Base-by-base conservation (phyloP, 2,113 vertebrate genomes). In the Prionailurus viverrinus region DNA sequence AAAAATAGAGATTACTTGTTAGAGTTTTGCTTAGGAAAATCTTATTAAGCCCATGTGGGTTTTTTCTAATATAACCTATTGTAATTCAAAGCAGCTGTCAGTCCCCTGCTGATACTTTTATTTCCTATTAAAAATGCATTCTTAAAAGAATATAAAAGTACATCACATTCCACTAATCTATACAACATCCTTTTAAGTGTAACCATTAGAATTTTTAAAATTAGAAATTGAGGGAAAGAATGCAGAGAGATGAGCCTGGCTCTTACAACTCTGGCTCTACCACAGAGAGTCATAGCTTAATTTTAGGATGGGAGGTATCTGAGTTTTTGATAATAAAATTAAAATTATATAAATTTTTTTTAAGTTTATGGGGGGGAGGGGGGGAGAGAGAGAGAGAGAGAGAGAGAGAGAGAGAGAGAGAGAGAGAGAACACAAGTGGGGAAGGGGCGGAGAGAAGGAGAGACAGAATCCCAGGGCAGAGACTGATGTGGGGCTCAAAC, bases 51-150 rank as follows among this genome's bases (percentile, higher is more conserved):
- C 29, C 69, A 93, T 33, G 31, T 33, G 48, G 36, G n/a, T 9
- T 89, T 93, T 69, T 96, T 90, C 80, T 90, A 85, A 92, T 83
- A 83, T 51, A 95, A 95, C 33, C 61, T 89, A 79, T 65, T 79
- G 58, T 82, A 97, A 95, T 55, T 92, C 71, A 78, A 79, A 95
- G 79, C 29, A 92, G 84, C 41, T 92, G 69, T 83, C 89, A 89
- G 41, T 78, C 39, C 41, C 39, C 68, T 83, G 66, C 90, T 92
- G 51, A 31, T 92, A 87, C 15, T 45, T 81, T 84, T 58, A 58
- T 76, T 66, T 25, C 14, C 68, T 48, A 69, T 68, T 92, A 92
- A 88, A 89, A 92, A 91, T n/a, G 33, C 29, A 95, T 76, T 88
- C 89, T 89, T 74, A 92, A 89, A 83, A 83, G 58, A 82, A 78